phyloP scores from a whole-genome alignment of 2,113 vertebrate species.

The Bambusicola thoracicus region DNA sequence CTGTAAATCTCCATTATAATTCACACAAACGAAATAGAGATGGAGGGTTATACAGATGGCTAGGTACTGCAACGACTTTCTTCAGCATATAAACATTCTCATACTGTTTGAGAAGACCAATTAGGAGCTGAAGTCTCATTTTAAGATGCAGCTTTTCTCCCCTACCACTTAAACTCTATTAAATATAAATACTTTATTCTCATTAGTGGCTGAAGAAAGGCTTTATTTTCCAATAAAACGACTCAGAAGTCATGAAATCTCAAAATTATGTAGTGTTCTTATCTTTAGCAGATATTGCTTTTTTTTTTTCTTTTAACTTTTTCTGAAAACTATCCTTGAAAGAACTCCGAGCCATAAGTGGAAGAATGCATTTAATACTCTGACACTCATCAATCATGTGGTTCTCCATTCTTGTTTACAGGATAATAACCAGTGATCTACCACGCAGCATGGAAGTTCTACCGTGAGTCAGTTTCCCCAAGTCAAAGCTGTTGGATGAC shows the following conservation, averaged over 20 bases:
- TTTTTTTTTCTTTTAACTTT: not conserved
- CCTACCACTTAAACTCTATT: constrained; percentile 50
- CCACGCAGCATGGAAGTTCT: not conserved
- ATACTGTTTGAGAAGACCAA: not conserved
- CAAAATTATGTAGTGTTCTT: not conserved
- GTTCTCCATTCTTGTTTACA: not conserved
- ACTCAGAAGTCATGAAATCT: constrained; percentile 1
- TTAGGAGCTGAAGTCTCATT: constrained; percentile 33
- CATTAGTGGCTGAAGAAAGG: constrained; percentile 3
- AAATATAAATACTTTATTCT: constrained; percentile 61
- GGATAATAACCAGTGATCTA: not conserved
- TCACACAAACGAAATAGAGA: constrained; percentile 10
- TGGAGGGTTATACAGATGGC: not conserved
- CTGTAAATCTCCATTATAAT: constrained; percentile 41
- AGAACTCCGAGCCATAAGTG: not conserved
- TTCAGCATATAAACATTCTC: constrained; percentile 6
- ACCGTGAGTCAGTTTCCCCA: not conserved
- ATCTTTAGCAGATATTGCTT: not conserved
- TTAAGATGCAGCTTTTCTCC: constrained; percentile 36
- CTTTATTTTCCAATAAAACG: constrained; percentile 49
- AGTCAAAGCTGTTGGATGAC: not conserved
- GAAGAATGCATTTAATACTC: not conserved
- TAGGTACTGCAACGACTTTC: not conserved
- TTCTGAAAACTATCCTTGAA: not conserved
- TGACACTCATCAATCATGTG: not conserved